Evolutionary conservation across 2,888 invertebrate genomes (phyloP), one percentile per base, ranked within the genome.

Genomic region (Hermodice carunculata): DNA sequence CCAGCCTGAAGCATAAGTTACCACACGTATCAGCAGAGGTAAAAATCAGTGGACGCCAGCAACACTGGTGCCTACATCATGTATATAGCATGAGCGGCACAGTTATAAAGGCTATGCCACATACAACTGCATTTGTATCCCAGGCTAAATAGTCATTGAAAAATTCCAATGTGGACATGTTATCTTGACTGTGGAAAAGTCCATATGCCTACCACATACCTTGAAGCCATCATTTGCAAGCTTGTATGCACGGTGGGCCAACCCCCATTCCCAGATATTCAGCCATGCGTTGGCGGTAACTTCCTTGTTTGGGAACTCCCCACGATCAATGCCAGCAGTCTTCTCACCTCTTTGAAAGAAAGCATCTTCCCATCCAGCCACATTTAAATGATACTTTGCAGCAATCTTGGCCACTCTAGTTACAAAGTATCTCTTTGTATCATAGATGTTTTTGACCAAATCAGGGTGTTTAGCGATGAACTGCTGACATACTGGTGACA

Each of bases 151-250:
- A n/a, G n/a, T n/a, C n/a, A n/a, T n/a, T n/a, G n/a, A n/a, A n/a
- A n/a, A n/a, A n/a, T n/a, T n/a, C n/a, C n/a, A n/a, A n/a, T n/a
- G n/a, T n/a, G n/a, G n/a, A n/a, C n/a, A n/a, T n/a, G n/a, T n/a
- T n/a, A n/a, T n/a, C n/a, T n/a, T n/a, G n/a, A n/a, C n/a, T n/a
- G n/a, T n/a, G n/a, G n/a, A n/a, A n/a, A n/a, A n/a, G n/a, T n/a
- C n/a, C n/a, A n/a, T n/a, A n/a, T n/a, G n/a, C n/a, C n/a, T n/a
- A 31, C 14, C 28, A 26, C 61, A 51, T 56, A 82, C 81, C 80
- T 81, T 81, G 62, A 79, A 81, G 1, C 75, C 80, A 24, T 61
- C 66, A 52, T 83, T 82, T 26, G 82, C 83, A 43, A 81, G 66
- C n/a, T 69, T 63, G 58, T 79, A 73, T 14, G 80, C 75, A 14